Evolutionary conservation across 1,140 invertebrate species (phyloP), one percentile per base, ranked within the genome.

Genomic region (Ceratitis capitata): DNA sequence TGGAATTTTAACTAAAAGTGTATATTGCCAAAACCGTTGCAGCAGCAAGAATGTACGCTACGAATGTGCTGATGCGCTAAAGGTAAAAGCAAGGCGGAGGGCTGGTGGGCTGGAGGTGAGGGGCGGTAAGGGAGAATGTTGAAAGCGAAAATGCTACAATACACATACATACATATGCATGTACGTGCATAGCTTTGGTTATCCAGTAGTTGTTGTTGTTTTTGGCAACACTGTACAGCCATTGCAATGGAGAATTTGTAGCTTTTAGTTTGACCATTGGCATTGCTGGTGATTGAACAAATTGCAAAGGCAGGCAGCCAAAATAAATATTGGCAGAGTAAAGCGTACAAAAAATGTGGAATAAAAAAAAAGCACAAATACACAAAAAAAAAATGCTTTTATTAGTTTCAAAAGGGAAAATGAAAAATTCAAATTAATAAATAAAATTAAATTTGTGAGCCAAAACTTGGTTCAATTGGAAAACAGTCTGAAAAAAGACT

Each of bases 1-100:
- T 78, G 69, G 69, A 78, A 78, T 78, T 78, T 78, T 78, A 78
- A 78, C 39, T 78, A 42, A 78, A 78, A 78, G 69, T 78, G 69
- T 35, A 78, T 78, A 78, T 78, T 78, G 69, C 35, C 69, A 42
- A 78, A 78, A 78, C 61, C 29, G 4, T 39, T n/a, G n/a, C n/a
- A n/a, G 61, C 61, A 69, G 61, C 29, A 69, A 69, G 69, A 32
- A 78, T 19, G 16, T 35, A 3, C 39, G 12, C 7, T 9, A 19
- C 35, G 35, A 74, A 74, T n/a, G 19, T 12, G 39, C 35, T n/a
- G 19, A 35, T 2, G 61, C 32, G 32, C 3, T 29, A 26, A 61
- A 61, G 58, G 12, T 10, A 5, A 3, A 16, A 49, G 47, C 6
- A 58, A n/a, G 7, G 23, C 23, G 23, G 53, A 64, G 29, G 9